phyloP scores from a whole-genome alignment of 2,797 vertebrate species.

The Ptychobarbus kaznakovi region DNA sequence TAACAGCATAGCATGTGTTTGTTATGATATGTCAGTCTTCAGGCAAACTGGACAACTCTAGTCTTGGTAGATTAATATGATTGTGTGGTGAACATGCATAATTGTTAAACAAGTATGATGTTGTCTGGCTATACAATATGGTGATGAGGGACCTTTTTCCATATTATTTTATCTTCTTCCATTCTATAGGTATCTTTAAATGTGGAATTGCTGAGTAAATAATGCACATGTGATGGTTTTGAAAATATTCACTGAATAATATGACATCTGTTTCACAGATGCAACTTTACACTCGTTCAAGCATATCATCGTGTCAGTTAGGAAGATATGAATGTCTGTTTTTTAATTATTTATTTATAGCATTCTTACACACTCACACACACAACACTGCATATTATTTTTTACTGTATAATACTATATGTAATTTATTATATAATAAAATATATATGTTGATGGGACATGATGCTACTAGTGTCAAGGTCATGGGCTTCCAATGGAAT shows the following conservation, averaged over 20 bases:
- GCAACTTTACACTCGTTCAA: background rate
- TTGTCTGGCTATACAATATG: background rate
- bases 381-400: background rate
- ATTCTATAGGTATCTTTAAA: background rate
- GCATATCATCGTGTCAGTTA: background rate
- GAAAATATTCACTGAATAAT: background rate
- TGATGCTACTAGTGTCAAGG: background rate
- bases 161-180: background rate
- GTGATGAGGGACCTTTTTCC: background rate
- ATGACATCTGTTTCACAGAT: background rate
- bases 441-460: background rate
- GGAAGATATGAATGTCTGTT: no score
- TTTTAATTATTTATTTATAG: no score
- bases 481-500: background rate
- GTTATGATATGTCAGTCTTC: constrained; percentile 7
- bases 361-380: no score
- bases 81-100: background rate
- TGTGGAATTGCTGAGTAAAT: background rate
- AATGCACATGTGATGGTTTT: background rate
- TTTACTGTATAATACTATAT: background rate
- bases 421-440: background rate
- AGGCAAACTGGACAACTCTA: background rate
- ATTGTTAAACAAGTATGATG: background rate
- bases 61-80: background rate
- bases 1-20: constrained; percentile 4